Conservation (phyloP, 53 echinoderm and acorn worm genomes). For the Astropecten irregularis region DNA sequence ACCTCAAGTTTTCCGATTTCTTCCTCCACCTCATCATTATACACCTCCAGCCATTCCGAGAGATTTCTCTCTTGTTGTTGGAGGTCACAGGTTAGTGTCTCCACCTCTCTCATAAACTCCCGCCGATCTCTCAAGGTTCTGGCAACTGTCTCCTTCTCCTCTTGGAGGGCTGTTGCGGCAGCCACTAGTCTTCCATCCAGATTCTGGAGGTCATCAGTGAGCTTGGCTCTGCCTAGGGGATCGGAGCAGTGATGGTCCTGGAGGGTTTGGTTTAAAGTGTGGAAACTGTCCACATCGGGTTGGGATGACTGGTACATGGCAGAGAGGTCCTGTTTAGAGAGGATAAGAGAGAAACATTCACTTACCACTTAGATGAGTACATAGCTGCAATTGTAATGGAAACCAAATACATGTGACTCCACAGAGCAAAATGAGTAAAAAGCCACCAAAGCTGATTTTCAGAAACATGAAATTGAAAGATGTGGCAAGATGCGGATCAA, state of each 20-base stretch:
- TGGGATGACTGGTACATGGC: slow-evolving; percentile 31
- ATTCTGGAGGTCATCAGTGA: slow-evolving; percentile 36
- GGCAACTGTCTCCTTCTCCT: slow-evolving; percentile 18
- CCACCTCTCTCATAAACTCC: slow-evolving; percentile 27
- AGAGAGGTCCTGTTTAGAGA: slow-evolving; percentile 36
- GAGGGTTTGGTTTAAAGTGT: slow-evolving; percentile 50
- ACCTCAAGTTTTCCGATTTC: slow-evolving; percentile 46
- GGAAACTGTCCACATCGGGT: slow-evolving; percentile 44
- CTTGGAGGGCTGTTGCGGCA: slow-evolving; percentile 14
- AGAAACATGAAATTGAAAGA: no score
- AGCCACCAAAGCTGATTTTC: neutral
- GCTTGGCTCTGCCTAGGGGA: slow-evolving; percentile 34
- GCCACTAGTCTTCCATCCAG: slow-evolving; percentile 22
- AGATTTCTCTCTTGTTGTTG: slow-evolving; percentile 24
- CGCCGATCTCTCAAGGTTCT: slow-evolving; percentile 45
- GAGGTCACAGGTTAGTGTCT: slow-evolving; percentile 10
- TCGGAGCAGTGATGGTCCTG: slow-evolving; percentile 42
- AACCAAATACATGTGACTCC: no score
- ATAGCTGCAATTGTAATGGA: no score
- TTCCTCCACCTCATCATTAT: slow-evolving; percentile 40
- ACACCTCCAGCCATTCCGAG: slow-evolving; percentile 24
- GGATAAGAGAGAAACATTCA: no score
- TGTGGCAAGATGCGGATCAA: no score
- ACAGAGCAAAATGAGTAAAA: neutral
- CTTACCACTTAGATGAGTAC: no score